phyloP scores from a whole-genome alignment of 2,113 vertebrate genomes.

The Myotis davidii region DNA sequence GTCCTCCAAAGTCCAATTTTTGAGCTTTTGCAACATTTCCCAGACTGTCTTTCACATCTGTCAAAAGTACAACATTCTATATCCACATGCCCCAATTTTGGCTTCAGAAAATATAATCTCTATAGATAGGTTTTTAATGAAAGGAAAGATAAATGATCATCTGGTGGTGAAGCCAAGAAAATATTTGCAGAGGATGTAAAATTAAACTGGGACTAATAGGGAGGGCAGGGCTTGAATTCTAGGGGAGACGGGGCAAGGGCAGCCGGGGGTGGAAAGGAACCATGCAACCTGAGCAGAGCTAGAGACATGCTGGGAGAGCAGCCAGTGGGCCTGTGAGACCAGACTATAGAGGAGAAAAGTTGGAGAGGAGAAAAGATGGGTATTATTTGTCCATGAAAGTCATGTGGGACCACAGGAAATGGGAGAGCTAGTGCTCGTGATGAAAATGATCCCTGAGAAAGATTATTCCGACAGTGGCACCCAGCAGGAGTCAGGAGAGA shows the following conservation, averaged over 20 bases:
- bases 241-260: not conserved
- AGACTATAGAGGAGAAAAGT: not conserved
- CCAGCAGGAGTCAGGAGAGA: not conserved
- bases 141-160: conserved; percentile 53
- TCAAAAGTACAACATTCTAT: not conserved
- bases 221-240: not conserved
- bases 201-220: not conserved
- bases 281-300: rapidly evolving
- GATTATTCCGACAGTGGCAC: no score
- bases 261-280: not conserved
- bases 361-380: not conserved
- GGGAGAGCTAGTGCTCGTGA: not conserved
- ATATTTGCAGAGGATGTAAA: conserved; percentile 37
- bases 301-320: not conserved
- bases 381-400: not conserved
- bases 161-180: conserved; percentile 55
- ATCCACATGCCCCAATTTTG: conserved; percentile 43
- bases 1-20: not conserved
- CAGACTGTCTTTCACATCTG: conserved; percentile 57
- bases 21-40: not conserved
- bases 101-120: conserved; percentile 59
- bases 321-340: not conserved
- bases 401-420: not conserved
- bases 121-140: conserved; percentile 71
- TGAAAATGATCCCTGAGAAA: not conserved